Base-by-base conservation (phyloP, 2,113 vertebrate genomes). In the Choloepus hoffmanni region DNA sequence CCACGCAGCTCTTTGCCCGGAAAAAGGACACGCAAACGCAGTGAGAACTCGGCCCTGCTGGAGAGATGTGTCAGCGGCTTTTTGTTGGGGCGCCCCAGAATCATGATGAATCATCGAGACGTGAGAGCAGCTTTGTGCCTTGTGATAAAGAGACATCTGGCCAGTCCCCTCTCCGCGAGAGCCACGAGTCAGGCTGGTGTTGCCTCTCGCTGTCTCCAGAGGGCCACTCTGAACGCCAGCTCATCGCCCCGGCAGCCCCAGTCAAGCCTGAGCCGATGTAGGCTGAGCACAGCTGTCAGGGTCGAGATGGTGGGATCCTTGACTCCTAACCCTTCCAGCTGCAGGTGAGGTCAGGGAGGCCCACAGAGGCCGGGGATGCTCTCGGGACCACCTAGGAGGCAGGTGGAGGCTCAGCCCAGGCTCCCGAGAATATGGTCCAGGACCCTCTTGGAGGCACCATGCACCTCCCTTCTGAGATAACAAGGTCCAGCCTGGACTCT, bases 231-330 rank as follows among this genome's bases (percentile, higher is more conserved):
- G 79, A 60, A 60, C 58, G 26, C 24, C 0, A 23, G 11, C 2
- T 4, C n/a, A 0, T 14, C 0, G 0, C 58, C n/a, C 26, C 3
- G 24, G 26, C 40, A 4, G 2, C 53, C 50, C 26, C 30, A 23
- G 78, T 45, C 74, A 67, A 14, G 28, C n/a, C 85, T 28, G 76
- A 70, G 33, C 67, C 11, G 0, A 1, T 2, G 67, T 21, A 48
- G 3, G 40, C 82, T 28, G 62, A n/a, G 43, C 45, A 30, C 26
- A 5, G n/a, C 26, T 3, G 0, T 63, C 33, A 5, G 19, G 16
- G 28, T 10, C 9, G 5, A 18, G 62, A 26, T n/a, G 2, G 0
- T 1, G 2, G 76, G 63, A 62, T 7, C n/a, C 33, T 76, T 15
- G 43, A 11, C 7, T 68, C 28, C 65, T 36, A 7, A 26, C 8